phyloP scores from a whole-genome alignment of 2,113 vertebrate species.

The Felis chaus region DNA sequence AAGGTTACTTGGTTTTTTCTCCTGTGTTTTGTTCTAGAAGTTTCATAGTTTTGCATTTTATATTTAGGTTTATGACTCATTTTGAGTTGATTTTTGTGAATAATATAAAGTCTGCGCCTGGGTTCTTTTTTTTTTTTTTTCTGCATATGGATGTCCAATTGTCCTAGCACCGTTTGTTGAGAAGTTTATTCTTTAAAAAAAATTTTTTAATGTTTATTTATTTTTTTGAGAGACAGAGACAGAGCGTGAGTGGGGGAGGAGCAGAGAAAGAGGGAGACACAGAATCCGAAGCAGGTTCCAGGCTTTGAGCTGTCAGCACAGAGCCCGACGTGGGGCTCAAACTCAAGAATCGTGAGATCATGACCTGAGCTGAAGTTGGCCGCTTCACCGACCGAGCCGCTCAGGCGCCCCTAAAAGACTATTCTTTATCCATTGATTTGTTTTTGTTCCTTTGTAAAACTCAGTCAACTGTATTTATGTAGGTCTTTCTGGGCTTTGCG shows the following conservation, averaged over 20 bases:
- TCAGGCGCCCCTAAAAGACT: not conserved
- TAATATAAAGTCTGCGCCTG: not conserved
- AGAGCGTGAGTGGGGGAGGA: too few species aligned
- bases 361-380: too few species aligned
- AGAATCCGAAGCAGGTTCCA: too few species aligned
- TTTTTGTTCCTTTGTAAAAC: not conserved
- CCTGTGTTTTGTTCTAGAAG: not conserved
- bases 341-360: too few species aligned
- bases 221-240: too few species aligned
- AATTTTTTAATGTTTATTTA: too few species aligned
- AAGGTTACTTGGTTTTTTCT: not conserved
- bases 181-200: not conserved
- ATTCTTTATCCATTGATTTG: not conserved
- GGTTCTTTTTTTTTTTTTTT: not conserved
- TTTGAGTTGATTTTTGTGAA: slow-evolving; percentile 8
- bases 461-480: not conserved
- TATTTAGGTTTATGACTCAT: not conserved
- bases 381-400: too few species aligned
- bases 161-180: not conserved
- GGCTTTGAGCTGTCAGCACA: too few species aligned
- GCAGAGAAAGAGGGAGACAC: too few species aligned
- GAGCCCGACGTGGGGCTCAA: too few species aligned
- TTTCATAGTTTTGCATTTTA: not conserved
- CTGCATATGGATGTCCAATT: not conserved
- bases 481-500: not conserved